A percentile compares a stretch with the other conserved stretches of the same genome.
These are phyloP conservation scores for Caenorhabditis japonica DNA, from an alignment of 2,888 invertebrate genomes.

Conservation along the genomic window DNA sequence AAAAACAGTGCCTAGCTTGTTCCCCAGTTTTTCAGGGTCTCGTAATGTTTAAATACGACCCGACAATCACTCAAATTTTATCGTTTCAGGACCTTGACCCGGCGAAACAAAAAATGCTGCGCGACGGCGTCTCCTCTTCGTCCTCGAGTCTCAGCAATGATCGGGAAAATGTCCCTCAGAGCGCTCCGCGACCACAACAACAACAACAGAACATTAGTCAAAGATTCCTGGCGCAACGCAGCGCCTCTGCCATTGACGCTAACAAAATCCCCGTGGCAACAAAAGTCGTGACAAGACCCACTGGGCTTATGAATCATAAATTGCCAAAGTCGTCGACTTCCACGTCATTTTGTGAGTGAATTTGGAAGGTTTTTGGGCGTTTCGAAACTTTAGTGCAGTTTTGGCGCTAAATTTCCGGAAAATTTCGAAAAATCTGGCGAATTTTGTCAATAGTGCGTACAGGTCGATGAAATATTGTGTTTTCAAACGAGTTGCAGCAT, in stretches of 20 bases:
- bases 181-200: slow-evolving; percentile 17
- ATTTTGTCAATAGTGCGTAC: too few relatives aligned
- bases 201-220: slow-evolving; percentile 43
- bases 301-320: slow-evolving; percentile 7
- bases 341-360: slow-evolving; percentile 40
- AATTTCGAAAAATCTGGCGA: too few relatives aligned
- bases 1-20: too few relatives aligned
- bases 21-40: too few relatives aligned
- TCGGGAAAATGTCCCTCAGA: slow-evolving; percentile 40
- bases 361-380: neutral
- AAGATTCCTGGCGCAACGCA: slow-evolving; percentile 44
- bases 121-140: slow-evolving; percentile 44
- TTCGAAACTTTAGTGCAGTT: too few relatives aligned
- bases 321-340: slow-evolving; percentile 37
- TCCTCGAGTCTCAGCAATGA: slow-evolving; percentile 49
- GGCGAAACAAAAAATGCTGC: slow-evolving; percentile 45
- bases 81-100: slow-evolving; percentile 45
- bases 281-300: slow-evolving; percentile 1
- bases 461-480: too few relatives aligned
- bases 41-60: too few relatives aligned
- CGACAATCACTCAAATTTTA: too few relatives aligned
- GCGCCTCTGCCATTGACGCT: slow-evolving; percentile 41
- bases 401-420: too few relatives aligned
- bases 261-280: slow-evolving; percentile 8
- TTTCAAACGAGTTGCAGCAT: too few relatives aligned